phyloP scores from a whole-genome alignment of 2,113 vertebrate species.

The Podarcis muralis region DNA sequence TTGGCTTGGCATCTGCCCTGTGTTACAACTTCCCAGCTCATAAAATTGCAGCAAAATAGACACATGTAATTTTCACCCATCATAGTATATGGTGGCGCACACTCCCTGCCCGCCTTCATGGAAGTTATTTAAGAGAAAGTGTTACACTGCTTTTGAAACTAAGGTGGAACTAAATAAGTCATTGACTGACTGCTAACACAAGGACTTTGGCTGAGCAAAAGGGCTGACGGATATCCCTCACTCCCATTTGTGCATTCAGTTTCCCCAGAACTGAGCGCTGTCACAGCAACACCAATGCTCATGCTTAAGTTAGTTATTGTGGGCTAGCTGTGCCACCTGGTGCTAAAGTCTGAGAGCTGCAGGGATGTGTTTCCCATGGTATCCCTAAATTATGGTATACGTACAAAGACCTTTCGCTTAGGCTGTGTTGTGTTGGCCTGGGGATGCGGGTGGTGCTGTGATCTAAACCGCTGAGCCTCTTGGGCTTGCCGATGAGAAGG shows the following conservation, averaged over 20 bases:
- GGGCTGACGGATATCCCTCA: not conserved
- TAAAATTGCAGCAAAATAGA: not conserved
- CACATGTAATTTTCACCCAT: not conserved
- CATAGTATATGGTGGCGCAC: not conserved
- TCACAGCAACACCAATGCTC: no score
- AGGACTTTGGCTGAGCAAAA: not conserved
- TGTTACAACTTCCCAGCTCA: no score
- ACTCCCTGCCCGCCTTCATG: no score
- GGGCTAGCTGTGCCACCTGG: slow-evolving; percentile 57
- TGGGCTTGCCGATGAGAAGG: no score
- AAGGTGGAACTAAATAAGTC: not conserved
- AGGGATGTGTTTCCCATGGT: not conserved
- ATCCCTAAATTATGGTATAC: not conserved
- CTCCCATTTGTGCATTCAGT: not conserved
- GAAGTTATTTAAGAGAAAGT: not conserved
- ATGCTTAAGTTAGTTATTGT: rapidly evolving
- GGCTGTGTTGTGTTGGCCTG: no score
- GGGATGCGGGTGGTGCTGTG: no score
- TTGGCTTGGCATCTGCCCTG: not conserved
- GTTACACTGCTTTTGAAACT: not conserved
- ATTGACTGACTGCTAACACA: not conserved
- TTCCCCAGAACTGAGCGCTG: not conserved
- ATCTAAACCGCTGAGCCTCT: no score
- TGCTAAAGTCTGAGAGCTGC: slow-evolving; percentile 3
- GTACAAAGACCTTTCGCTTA: rapidly evolving